Evolutionary conservation across 2,113 vertebrate species (phyloP).

Genomic region (Gallinago media): DNA sequence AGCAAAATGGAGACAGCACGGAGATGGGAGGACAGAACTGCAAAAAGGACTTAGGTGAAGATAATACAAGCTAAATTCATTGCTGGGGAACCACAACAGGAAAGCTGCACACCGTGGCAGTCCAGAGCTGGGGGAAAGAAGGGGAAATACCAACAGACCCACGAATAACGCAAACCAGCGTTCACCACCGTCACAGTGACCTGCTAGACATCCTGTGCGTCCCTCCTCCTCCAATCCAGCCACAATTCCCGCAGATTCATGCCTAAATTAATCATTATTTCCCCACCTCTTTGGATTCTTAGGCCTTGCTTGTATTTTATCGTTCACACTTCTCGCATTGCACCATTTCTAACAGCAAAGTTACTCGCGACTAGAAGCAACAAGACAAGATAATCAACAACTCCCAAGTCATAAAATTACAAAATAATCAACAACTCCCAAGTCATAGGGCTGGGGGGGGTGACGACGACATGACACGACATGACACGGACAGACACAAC

Average conservation of each 20-base stretch:
- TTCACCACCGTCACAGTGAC: neutral
- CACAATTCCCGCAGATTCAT: neutral
- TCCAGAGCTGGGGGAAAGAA: neutral
- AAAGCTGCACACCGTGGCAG: accelerated
- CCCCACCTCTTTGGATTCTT: neutral
- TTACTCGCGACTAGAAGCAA: neutral
- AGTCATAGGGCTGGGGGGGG: accelerated
- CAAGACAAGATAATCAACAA: accelerated
- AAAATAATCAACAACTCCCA: too few species aligned
- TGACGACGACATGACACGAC: too few species aligned
- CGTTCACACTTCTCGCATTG: neutral
- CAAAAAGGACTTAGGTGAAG: neutral
- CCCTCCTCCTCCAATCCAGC: neutral
- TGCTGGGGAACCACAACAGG: neutral
- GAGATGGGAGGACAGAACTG: neutral
- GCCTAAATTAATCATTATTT: neutral
- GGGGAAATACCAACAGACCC: neutral
- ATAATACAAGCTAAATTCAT: neutral
- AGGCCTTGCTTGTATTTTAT: neutral
- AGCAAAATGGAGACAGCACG: neutral
- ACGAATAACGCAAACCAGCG: neutral
- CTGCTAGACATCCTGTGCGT: neutral
- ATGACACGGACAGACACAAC: too few species aligned
- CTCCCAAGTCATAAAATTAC: too few species aligned
- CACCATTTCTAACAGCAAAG: neutral